Conservation (phyloP, 2,888 invertebrate genomes). For the Lymantria dispar region DNA sequence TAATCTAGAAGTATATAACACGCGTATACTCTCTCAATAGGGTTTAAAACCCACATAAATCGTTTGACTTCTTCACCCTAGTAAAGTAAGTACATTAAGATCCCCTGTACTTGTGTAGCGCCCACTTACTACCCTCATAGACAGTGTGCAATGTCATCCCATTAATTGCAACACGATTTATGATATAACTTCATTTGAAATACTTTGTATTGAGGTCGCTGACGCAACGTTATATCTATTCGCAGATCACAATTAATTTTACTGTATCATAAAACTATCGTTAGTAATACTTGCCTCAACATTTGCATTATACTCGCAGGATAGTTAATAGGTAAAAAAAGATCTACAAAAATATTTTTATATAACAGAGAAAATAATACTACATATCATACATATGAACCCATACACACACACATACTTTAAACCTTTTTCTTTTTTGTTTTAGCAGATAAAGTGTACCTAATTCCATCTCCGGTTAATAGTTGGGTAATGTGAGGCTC, state of each 20-base stretch:
- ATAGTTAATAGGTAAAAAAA: conserved; percentile 10
- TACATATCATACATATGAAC: too few species aligned
- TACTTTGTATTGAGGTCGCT: conserved; percentile 20
- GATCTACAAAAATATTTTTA: conserved; percentile 4
- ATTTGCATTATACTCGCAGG: not conserved
- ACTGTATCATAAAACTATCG: not conserved
- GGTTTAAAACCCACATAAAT: conserved; percentile 56
- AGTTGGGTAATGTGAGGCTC: too few species aligned
- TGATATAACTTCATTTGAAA: conserved; percentile 23
- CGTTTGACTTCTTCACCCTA: conserved; percentile 58
- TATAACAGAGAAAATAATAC: too few species aligned
- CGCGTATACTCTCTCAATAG: conserved; percentile 31
- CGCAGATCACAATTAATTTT: conserved; percentile 7
- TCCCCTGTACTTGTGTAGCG: conserved; percentile 18
- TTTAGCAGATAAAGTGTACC: too few species aligned
- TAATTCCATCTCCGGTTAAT: too few species aligned
- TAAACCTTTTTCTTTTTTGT: too few species aligned
- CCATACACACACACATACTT: too few species aligned
- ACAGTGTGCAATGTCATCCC: conserved; percentile 40
- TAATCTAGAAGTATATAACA: conserved; percentile 45
- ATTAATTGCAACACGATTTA: conserved; percentile 41
- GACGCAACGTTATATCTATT: conserved; percentile 17
- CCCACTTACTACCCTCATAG: conserved; percentile 38
- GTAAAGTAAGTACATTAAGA: conserved; percentile 23
- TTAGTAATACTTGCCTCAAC: not conserved